Evolutionary conservation across 2,888 invertebrate genomes (phyloP).

Genomic region (Cyclophora albipunctata): DNA sequence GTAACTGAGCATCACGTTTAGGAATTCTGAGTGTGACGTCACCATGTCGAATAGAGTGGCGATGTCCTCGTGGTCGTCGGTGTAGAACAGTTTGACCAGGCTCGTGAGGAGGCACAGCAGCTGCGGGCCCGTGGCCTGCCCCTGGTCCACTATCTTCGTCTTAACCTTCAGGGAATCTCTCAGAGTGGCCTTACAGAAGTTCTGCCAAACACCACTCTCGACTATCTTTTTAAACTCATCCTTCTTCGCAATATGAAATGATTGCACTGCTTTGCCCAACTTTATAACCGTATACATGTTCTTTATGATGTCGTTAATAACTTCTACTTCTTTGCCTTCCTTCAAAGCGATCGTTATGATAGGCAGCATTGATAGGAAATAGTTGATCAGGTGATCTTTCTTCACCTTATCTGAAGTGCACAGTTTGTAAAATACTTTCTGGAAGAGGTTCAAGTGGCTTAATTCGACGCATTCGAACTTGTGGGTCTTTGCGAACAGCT

Average conservation of each 20-base stretch:
- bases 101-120: constrained; percentile 73
- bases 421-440: constrained; percentile 71
- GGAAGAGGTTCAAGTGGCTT: constrained; percentile 74
- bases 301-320: constrained; percentile 34
- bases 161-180: constrained; percentile 77
- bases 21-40: constrained; percentile 84
- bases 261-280: constrained; percentile 42
- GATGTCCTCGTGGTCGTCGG: constrained; percentile 58
- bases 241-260: constrained; percentile 29
- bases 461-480: constrained; percentile 78
- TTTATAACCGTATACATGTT: constrained; percentile 47
- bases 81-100: constrained; percentile 75
- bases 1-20: constrained; percentile 78
- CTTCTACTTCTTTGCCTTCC: constrained; percentile 39
- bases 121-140: constrained; percentile 52
- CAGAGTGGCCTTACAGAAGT: constrained; percentile 78
- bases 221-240: constrained; percentile 53
- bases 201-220: constrained; percentile 72
- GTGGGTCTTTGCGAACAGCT: constrained; percentile 74
- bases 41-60: constrained; percentile 82
- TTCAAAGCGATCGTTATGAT: constrained; percentile 66
- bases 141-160: constrained; percentile 43
- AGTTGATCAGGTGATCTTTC: constrained; percentile 64
- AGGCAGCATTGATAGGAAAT: constrained; percentile 73
- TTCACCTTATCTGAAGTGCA: constrained; percentile 45